These are phyloP conservation scores for Aurelia aurita DNA, from an alignment of 30 jellyfish, hydroid and myxozoan genomes.

Conservation along the genomic window DNA sequence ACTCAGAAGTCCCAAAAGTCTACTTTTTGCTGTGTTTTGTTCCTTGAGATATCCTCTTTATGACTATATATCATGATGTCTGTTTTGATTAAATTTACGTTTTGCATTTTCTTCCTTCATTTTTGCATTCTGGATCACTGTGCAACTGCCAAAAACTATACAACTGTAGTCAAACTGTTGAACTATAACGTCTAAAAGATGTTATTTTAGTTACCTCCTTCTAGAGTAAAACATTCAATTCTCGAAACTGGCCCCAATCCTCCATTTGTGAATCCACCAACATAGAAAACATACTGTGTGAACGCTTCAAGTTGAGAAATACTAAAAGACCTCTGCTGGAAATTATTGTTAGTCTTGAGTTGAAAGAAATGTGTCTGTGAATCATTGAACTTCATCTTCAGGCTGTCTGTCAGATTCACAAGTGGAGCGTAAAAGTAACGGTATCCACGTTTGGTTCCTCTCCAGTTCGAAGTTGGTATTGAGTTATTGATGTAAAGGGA, in stretches of 20 bases:
- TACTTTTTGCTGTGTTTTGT: no score
- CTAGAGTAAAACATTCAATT: constrained; percentile 24
- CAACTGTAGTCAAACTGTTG: no score
- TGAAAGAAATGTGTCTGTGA: neutral
- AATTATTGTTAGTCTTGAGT: neutral
- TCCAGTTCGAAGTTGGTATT: constrained; percentile 6
- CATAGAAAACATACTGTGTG: constrained; percentile 32
- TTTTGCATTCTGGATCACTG: no score
- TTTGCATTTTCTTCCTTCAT: no score
- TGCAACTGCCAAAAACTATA: no score
- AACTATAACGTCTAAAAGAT: no score
- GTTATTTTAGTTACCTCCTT: constrained; percentile 10
- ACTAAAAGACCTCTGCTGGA: no score
- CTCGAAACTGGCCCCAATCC: constrained; percentile 57
- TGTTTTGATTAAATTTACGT: no score
- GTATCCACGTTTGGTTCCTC: constrained; percentile 11
- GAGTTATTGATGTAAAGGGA: neutral
- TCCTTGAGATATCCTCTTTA: no score
- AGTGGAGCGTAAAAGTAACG: neutral
- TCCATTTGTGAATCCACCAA: constrained; percentile 43
- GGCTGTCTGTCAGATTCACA: neutral
- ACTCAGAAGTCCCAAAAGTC: no score
- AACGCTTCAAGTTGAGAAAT: neutral
- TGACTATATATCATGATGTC: no score
- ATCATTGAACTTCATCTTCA: neutral